Conservation (phyloP, 2,797 vertebrate species). For the Craterocephalus amniculus region DNA sequence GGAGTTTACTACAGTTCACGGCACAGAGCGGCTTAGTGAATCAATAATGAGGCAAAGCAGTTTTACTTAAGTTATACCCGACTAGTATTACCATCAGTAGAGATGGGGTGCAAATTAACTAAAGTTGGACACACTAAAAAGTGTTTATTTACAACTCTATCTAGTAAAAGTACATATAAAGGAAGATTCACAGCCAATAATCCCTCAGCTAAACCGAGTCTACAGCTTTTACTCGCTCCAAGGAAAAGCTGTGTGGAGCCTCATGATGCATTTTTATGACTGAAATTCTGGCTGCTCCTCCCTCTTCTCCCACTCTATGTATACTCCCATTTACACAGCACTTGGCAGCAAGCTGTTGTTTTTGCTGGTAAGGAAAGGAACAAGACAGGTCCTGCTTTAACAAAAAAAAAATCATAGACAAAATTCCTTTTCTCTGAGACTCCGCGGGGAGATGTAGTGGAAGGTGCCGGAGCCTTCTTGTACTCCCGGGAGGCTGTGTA, state of each 20-base stretch:
- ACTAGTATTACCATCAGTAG: conserved; percentile 1
- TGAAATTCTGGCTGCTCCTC: conserved; percentile 50
- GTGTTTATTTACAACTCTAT: neutral
- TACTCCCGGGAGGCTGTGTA: conserved; percentile 47
- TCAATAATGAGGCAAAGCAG: conserved; percentile 1
- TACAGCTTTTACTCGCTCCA: conserved; percentile 53
- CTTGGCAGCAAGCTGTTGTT: conserved; percentile 74
- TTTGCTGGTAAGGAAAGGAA: conserved; percentile 78
- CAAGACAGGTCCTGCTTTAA: conserved; percentile 68
- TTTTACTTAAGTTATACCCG: neutral
- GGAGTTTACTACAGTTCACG: conserved; percentile 37
- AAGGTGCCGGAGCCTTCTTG: conserved; percentile 56
- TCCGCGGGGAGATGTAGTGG: conserved; percentile 45
- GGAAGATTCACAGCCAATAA: neutral
- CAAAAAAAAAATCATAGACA: conserved; percentile 48
- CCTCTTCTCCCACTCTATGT: conserved; percentile 53
- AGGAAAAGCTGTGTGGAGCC: conserved; percentile 63
- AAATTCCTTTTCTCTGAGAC: conserved; percentile 57
- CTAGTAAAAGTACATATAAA: neutral
- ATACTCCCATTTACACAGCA: conserved; percentile 76
- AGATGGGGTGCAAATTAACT: too few relatives aligned
- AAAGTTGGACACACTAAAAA: neutral
- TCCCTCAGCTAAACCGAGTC: conserved; percentile 28
- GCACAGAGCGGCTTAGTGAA: conserved; percentile 27
- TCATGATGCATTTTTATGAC: conserved; percentile 76